These are phyloP conservation scores for Silurus aristotelis DNA, from an alignment of 2,797 vertebrate genomes.

Conservation along the genomic window DNA sequence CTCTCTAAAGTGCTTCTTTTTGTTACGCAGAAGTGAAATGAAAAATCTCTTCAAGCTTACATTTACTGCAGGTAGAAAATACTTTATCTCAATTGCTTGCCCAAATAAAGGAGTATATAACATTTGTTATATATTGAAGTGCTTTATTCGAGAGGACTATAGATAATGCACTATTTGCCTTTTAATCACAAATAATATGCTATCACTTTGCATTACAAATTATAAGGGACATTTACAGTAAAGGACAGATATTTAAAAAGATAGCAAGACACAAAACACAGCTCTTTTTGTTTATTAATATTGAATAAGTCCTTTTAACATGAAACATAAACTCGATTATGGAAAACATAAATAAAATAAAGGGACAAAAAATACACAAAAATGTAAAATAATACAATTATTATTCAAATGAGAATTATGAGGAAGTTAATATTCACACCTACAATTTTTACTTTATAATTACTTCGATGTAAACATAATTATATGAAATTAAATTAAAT, in stretches of 20 bases:
- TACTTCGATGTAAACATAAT: neutral
- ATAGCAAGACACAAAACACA: too few species aligned
- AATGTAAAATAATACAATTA: too few species aligned
- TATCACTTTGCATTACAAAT: neutral
- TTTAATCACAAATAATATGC: neutral
- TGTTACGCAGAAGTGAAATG: slow-evolving; percentile 6
- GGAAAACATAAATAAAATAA: neutral
- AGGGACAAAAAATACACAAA: neutral
- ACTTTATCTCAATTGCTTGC: slow-evolving; percentile 22
- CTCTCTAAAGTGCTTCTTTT: slow-evolving; percentile 31
- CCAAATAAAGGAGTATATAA: slow-evolving; percentile 16
- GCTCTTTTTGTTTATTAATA: too few species aligned
- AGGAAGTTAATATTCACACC: neutral
- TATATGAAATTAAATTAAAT: neutral
- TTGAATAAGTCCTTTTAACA: too few species aligned
- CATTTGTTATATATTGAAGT: neutral
- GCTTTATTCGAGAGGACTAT: neutral
- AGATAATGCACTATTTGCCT: neutral
- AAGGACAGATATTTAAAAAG: neutral
- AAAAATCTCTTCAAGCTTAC: slow-evolving; percentile 33
- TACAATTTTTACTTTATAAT: too few species aligned
- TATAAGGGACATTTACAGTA: neutral
- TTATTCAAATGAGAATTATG: neutral
- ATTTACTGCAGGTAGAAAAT: slow-evolving; percentile 7
- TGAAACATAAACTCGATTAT: neutral